phyloP scores from a whole-genome alignment of 2,797 vertebrate genomes.

The Prionace glauca region DNA sequence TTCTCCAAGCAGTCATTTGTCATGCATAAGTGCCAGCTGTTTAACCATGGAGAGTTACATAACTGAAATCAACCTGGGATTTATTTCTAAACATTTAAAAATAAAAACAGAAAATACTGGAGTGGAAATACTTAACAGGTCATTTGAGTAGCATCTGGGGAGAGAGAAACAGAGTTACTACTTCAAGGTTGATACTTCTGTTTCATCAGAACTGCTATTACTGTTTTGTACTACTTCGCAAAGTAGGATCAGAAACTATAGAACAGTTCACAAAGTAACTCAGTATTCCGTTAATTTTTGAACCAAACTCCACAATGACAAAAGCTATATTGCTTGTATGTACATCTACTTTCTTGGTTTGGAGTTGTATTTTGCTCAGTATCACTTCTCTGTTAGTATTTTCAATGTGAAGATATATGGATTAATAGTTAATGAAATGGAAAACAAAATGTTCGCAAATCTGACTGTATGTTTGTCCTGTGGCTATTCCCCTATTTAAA shows the following conservation, averaged over 20 bases:
- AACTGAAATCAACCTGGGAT: background rate
- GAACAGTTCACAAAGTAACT: background rate
- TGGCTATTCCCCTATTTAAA: background rate
- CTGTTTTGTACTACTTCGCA: background rate
- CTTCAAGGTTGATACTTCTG: background rate
- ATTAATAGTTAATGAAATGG: background rate
- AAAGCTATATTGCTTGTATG: too few relatives aligned
- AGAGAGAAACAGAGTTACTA: background rate
- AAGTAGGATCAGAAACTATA: too few relatives aligned
- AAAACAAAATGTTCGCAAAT: background rate
- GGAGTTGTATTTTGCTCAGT: background rate
- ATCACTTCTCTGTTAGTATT: background rate
- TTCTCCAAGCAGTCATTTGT: background rate
- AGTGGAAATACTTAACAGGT: background rate
- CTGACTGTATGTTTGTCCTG: background rate
- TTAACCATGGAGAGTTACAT: background rate
- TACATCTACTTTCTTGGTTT: background rate
- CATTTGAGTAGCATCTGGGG: background rate
- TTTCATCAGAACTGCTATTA: background rate
- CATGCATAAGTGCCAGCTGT: background rate
- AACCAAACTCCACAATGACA: background rate
- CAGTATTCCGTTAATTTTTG: background rate
- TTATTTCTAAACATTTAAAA: background rate
- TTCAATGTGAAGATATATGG: background rate
- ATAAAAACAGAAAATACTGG: background rate